These are phyloP conservation scores for Autographa gamma DNA, from an alignment of 2,888 invertebrate species.

Conservation along the genomic window DNA sequence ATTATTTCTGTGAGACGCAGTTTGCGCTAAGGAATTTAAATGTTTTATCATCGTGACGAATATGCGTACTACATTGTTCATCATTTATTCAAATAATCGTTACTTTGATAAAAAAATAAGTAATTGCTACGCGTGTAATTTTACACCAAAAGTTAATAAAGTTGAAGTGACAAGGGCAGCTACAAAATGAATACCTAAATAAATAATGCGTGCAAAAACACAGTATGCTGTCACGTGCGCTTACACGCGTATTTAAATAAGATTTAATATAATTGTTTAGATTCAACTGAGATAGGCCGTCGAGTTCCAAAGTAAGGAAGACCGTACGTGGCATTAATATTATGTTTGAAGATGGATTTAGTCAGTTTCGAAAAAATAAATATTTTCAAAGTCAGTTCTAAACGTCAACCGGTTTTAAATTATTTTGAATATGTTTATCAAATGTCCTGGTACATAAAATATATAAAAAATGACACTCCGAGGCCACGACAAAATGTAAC, in stretches of 20 bases:
- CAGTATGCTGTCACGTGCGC: background rate
- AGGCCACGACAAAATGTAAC: background rate
- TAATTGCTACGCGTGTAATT: too few relatives aligned
- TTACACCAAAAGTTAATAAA: background rate
- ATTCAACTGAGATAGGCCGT: background rate
- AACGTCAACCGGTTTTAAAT: background rate
- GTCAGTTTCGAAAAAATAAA: background rate
- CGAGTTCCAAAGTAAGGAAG: background rate
- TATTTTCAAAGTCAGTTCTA: background rate
- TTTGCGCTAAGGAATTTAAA: background rate
- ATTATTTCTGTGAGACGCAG: background rate
- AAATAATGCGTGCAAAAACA: background rate
- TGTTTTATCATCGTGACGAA: conserved; percentile 3
- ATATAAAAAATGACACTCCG: background rate
- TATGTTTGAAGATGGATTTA: conserved; percentile 6
- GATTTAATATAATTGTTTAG: background rate
- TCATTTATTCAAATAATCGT: background rate
- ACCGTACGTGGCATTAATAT: background rate
- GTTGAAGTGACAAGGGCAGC: background rate
- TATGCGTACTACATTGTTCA: background rate
- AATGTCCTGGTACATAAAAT: background rate
- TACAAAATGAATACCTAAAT: background rate
- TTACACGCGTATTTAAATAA: background rate
- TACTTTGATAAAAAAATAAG: background rate
- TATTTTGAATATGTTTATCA: background rate